Evolutionary conservation across 35 echinoderm and acorn worm genomes (phyloP), one percentile per base, ranked within the genome.

Genomic region (Heliocidaris erythrogramma): DNA sequence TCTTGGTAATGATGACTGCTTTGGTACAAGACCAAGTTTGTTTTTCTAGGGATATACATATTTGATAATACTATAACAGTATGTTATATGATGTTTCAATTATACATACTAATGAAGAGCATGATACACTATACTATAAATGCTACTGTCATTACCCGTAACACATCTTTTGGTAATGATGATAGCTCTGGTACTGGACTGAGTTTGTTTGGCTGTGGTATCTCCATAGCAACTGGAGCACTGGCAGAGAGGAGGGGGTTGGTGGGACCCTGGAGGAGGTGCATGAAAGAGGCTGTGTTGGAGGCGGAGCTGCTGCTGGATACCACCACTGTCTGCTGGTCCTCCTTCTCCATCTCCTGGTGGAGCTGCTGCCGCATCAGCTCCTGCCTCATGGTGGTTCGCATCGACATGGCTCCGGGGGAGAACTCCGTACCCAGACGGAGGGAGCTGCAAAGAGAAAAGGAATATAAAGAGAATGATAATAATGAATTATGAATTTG

Each of bases 381-480:
- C 93, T 96, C 95, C 93, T 94, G 95, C 92, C 91, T 94, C 52
- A 96, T 48, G 84, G 69, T 96, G 32, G 95, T 96, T 48, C 95
- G 85, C 92, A 93, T 96, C 30, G 95, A 78, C 95, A 96, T 96
- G 78, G 95, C 95, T 7, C 92, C 48, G 35, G 59, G 65, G 16
- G 95, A 96, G 85, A 96, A 96, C 85, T 85, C 92, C 47, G 48
- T 92, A 10, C 91, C 91, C 49, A 59, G 31, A 59, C 91, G 91
- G 13, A 92, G 91, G 91, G 91, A 92, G 91, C 91, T 92, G 91
- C 9, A 30, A 4, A 49, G 48, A 27, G 29, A 30, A 27, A 92
- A 89, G 42, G 14, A 78, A 78, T 4, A 8, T 78, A 56, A 2
- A 1, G 52, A 56, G 52, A 56, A 11, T 13, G 10, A 14, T 56